These are phyloP conservation scores for Drosophila neonasuta DNA, from an alignment of 2,888 invertebrate species.

Conservation along the genomic window DNA sequence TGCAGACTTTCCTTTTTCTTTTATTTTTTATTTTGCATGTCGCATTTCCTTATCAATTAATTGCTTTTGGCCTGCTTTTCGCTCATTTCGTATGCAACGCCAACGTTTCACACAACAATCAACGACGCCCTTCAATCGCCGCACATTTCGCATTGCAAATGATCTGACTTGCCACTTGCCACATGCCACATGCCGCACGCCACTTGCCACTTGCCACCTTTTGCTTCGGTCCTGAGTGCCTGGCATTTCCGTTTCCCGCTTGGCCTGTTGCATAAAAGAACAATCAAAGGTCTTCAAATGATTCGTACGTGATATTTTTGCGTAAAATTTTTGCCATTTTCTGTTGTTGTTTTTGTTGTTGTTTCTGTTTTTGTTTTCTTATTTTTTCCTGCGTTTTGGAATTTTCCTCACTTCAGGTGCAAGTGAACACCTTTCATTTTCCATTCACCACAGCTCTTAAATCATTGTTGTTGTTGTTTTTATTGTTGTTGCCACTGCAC, in stretches of 20 bases:
- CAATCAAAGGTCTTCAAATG: conserved; percentile 67
- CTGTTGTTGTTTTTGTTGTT: conserved; percentile 9
- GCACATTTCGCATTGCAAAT: conserved; percentile 59
- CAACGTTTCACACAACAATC: conserved; percentile 68
- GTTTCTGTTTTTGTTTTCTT: conserved; percentile 19
- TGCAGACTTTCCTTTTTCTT: conserved; percentile 1
- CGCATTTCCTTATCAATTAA: conserved; percentile 56
- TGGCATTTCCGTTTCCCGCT: conserved; percentile 67
- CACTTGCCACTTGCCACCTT: conserved; percentile 3
- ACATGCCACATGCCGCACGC: background rate
- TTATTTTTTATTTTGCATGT: conserved; percentile 15
- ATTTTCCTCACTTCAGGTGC: conserved; percentile 37
- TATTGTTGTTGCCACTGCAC: conserved; percentile 12
- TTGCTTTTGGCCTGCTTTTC: conserved; percentile 14
- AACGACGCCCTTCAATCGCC: conserved; percentile 51
- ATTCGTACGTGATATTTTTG: conserved; percentile 70
- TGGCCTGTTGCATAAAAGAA: conserved; percentile 73
- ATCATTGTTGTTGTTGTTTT: conserved; percentile 15
- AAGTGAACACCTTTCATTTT: conserved; percentile 52
- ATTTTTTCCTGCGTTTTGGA: conserved; percentile 51
- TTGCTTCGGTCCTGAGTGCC: conserved; percentile 14
- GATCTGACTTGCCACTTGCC: conserved; percentile 39
- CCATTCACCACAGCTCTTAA: conserved; percentile 48
- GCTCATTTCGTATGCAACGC: conserved; percentile 62
- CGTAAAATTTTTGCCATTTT: conserved; percentile 51